Conservation (phyloP, 2,888 invertebrate genomes). For the Rhogogaster chlorosoma region DNA sequence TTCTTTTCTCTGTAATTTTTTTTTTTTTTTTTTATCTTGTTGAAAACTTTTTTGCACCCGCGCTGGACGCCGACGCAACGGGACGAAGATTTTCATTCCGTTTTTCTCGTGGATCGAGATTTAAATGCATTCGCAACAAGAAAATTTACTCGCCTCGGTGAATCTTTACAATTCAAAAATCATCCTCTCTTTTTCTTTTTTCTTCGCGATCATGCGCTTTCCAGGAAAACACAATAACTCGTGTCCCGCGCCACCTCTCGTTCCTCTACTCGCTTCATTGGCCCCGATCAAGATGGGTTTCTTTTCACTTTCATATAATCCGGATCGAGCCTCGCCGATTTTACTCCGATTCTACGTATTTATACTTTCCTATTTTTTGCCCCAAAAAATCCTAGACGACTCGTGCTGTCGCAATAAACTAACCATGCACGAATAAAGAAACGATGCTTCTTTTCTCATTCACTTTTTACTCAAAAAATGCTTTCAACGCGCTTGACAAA, state of each 20-base stretch:
- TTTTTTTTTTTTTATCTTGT: not conserved
- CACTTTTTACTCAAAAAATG: not conserved
- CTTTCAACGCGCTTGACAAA: not conserved
- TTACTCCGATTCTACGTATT: not conserved
- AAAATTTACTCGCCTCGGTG: slow-evolving; percentile 63
- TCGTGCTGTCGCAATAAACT: slow-evolving; percentile 8
- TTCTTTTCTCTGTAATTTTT: not conserved
- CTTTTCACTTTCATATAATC: slow-evolving; percentile 59
- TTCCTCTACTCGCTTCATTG: slow-evolving; percentile 64
- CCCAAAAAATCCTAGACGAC: not conserved
- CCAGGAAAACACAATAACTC: slow-evolving; percentile 62
- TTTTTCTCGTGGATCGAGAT: slow-evolving; percentile 15
- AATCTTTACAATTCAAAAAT: slow-evolving; percentile 61
- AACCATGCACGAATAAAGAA: not conserved
- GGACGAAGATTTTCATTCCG: not conserved
- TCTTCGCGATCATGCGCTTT: slow-evolving; percentile 53
- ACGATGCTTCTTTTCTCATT: not conserved
- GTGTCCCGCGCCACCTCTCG: slow-evolving; percentile 58
- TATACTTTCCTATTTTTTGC: not conserved
- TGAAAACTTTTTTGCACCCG: not conserved
- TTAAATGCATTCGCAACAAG: slow-evolving; percentile 39
- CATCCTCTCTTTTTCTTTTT: slow-evolving; percentile 17
- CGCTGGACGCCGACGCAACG: slow-evolving; percentile 16
- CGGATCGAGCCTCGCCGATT: slow-evolving; percentile 23
- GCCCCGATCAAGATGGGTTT: slow-evolving; percentile 65